Conservation (phyloP, 2,797 vertebrate species). For the Spondyliosoma cantharus region DNA sequence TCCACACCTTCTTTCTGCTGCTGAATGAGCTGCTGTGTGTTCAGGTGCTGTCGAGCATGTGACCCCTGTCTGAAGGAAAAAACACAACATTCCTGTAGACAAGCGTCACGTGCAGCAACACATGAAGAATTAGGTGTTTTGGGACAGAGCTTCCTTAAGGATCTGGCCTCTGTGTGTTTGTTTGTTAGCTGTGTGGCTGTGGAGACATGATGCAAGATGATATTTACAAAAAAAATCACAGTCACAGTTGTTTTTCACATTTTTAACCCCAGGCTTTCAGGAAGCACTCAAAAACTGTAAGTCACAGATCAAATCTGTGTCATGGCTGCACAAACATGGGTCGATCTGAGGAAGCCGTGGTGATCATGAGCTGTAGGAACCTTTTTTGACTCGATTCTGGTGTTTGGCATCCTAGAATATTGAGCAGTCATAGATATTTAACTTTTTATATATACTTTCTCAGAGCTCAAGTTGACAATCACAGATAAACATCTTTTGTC, state of each 20-base stretch:
- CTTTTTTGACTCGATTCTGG: too few species aligned
- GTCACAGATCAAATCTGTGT: background rate
- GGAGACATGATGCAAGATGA: background rate
- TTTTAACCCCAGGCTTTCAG: background rate
- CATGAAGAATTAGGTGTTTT: conserved; percentile 19
- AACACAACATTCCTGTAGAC: conserved; percentile 32
- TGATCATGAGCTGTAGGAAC: too few species aligned
- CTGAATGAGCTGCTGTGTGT: conserved; percentile 71
- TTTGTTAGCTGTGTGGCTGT: conserved; percentile 3
- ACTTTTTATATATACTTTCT: too few species aligned
- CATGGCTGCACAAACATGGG: background rate
- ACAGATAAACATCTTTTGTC: too few species aligned
- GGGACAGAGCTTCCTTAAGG: conserved; percentile 33
- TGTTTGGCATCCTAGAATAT: too few species aligned
- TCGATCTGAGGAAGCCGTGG: too few species aligned
- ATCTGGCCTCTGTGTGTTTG: background rate
- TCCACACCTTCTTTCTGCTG: conserved; percentile 48
- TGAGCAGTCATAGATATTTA: too few species aligned
- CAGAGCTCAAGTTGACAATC: too few species aligned
- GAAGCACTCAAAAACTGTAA: background rate
- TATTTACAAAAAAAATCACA: background rate
- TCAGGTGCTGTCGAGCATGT: conserved; percentile 48
- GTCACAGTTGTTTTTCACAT: background rate
- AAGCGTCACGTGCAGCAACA: conserved; percentile 6
- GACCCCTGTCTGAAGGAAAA: conserved; percentile 40